Base-by-base conservation (phyloP, 2,113 vertebrate genomes). In the Pollimyrus isidori region DNA sequence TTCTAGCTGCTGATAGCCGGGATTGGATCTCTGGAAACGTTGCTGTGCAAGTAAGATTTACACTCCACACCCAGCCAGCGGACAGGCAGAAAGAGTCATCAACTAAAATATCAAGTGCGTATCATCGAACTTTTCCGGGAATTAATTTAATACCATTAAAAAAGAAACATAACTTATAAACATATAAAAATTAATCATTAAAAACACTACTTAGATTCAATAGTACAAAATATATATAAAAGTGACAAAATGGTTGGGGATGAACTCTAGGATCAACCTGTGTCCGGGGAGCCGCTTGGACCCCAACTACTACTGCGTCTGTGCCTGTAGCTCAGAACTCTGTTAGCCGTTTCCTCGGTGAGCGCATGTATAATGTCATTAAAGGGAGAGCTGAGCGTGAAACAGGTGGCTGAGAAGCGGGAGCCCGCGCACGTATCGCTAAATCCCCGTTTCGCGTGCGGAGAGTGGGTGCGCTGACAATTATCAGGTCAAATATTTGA, bases 401-500 rank as follows among this genome's bases (percentile, higher is more conserved):
- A 80, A 13, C 62, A 69, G 62, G 62, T 69, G 62, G 62, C 3
- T 69, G 26, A 69, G 10, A 48, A 13, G 39, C 45, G 7, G 39
- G 26, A 35, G 19, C 30, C 39, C 50, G 11, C 17, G 0, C 26
- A n/a, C n/a, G 1, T 26, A 86, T 49, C 2, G 42, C 82, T 84
- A 84, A 84, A 84, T 86, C 46, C 48, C 84, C 48, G 11, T 86
- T 87, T 53, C 50, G 21, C 85, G 23, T 23, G 23, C 26, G 17
- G 83, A 50, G 83, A 30, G 48, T 50, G 56, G 39, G 56, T 46
- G 35, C 23, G 56, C 11, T 62, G 58, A 56, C 85, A 19, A 87
- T 62, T 87, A 87, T 23, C 86, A 87, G 86, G 30, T 87, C 56
- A 65, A 45, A 39, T 87, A 62, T 87, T 42, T 87, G 53, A 9